These are phyloP conservation scores for Halichoerus grypus DNA, from an alignment of 2,113 vertebrate genomes.

Conservation along the genomic window DNA sequence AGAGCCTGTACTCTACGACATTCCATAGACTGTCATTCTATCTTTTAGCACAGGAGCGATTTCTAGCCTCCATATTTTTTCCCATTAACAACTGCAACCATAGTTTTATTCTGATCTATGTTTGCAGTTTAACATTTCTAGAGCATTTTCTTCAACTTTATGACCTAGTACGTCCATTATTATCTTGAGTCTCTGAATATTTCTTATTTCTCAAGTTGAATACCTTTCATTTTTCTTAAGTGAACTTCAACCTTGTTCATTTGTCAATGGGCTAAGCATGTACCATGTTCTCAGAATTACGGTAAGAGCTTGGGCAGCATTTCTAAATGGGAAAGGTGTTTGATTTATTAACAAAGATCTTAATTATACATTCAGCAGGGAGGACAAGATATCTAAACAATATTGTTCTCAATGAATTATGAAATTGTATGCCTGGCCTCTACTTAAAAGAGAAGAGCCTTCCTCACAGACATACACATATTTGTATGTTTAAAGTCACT, in stretches of 20 bases:
- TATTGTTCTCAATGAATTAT: slow-evolving; percentile 34
- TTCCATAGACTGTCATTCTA: not conserved
- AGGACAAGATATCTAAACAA: slow-evolving; percentile 13
- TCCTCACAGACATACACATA: not conserved
- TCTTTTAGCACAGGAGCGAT: not conserved
- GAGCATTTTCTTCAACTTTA: slow-evolving; percentile 25
- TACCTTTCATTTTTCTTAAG: not conserved
- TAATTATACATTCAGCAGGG: not conserved
- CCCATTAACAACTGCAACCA: not conserved
- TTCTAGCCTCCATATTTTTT: not conserved
- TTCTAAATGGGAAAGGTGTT: slow-evolving; percentile 39
- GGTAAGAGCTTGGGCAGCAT: not conserved
- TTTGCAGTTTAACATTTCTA: slow-evolving; percentile 7
- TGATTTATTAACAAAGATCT: slow-evolving; percentile 38
- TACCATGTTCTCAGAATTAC: not conserved
- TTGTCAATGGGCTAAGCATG: not conserved
- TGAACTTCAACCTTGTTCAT: slow-evolving; percentile 15
- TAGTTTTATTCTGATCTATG: slow-evolving; percentile 36
- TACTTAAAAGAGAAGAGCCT: not conserved
- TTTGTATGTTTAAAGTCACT: not conserved
- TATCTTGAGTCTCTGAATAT: not conserved
- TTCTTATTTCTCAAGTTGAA: slow-evolving; percentile 53
- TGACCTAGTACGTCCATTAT: not conserved
- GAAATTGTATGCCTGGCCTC: not conserved
- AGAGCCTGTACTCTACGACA: not conserved